Percentiles rank a stretch among this genome's conserved stretches.
Evolutionary conservation across 2,888 invertebrate species (phyloP).

Genomic region (Acleris laterana): DNA sequence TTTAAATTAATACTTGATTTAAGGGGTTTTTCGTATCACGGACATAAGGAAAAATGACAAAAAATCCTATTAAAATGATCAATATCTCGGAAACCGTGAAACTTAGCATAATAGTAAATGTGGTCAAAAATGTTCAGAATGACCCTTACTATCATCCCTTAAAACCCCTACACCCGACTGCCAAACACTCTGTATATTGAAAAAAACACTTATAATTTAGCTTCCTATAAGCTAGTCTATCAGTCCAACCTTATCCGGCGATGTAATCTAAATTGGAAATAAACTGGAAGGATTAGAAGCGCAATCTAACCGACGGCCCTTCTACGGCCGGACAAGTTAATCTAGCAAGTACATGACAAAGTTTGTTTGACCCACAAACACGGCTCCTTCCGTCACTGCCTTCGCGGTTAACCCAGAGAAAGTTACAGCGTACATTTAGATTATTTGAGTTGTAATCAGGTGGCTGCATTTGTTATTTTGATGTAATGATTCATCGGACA

Average conservation of each 20-base stretch:
- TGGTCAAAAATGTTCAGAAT: too few relatives aligned
- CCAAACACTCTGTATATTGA: too few relatives aligned
- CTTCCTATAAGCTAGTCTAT: neutral
- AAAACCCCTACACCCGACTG: too few relatives aligned
- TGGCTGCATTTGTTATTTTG: neutral
- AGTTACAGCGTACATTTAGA: conserved; percentile 40
- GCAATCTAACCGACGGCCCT: conserved; percentile 26
- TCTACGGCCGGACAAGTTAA: conserved; percentile 42
- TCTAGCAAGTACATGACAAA: conserved; percentile 49
- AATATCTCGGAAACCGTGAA: too few relatives aligned
- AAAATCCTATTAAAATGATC: too few relatives aligned
- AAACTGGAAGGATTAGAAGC: conserved; percentile 26
- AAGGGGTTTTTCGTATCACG: too few relatives aligned
- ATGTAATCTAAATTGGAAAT: conserved; percentile 28
- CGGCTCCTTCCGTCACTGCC: conserved; percentile 57
- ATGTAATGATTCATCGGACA: conserved; percentile 3
- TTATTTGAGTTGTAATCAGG: conserved; percentile 23
- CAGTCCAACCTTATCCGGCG: conserved; percentile 6
- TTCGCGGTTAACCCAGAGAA: conserved; percentile 53
- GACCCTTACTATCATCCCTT: too few relatives aligned
- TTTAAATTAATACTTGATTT: too few relatives aligned
- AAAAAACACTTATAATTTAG: too few relatives aligned
- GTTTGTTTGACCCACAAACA: conserved; percentile 47
- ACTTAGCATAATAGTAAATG: too few relatives aligned
- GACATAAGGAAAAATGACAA: too few relatives aligned